Evolutionary conservation across 64 coral and sea anemone genomes (phyloP), one percentile per base, ranked within the genome.

Genomic region (Cladopsammia gracilis): DNA sequence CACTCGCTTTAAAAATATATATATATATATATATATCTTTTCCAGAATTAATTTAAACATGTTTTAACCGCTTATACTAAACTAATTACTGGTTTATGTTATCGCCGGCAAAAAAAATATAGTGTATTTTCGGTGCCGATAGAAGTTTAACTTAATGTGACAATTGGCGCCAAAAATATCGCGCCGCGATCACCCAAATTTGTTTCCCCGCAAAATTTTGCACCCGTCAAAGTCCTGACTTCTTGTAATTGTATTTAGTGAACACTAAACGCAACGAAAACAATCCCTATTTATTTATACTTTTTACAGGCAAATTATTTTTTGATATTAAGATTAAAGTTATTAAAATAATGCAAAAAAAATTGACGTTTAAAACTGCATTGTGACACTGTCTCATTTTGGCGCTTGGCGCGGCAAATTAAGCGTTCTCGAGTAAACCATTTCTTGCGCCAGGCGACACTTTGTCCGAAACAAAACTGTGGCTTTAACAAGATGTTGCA

Each of bases 381-480:
- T 23, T 26, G 53, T 59, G 24, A 15, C 1, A 44, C 20, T 6
- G 12, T 15, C 42, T 25, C 78, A 16, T 62, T 45, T 64, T 64
- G 16, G 12, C 52, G 20, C 7, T 57, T 12, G 8, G 25, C 24
- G 77, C 53, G 25, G 25, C 57, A 12, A 81, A 81, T 81, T 60
- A 43, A 61, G 25, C 79, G 34, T 65, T 60, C 56, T 47, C 18
- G 42, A 47, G 34, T 6, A 47, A 73, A 73, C 10, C 0, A 5
- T 11, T 26, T 57, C 8, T 6, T 11, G 13, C 57, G 13, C 25
- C 23, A 20, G 79, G 59, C 79, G 79, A 46, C 79, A n/a, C 79
- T 19, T 83, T 83, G 79, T 83, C 60, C 79, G 59, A 64, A 46
- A 42, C 13, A 62, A 79, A 83, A 83, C 79, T 83, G 43, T 64